phyloP scores from a whole-genome alignment of 2,797 vertebrate genomes.

The Rachycentron canadum region DNA sequence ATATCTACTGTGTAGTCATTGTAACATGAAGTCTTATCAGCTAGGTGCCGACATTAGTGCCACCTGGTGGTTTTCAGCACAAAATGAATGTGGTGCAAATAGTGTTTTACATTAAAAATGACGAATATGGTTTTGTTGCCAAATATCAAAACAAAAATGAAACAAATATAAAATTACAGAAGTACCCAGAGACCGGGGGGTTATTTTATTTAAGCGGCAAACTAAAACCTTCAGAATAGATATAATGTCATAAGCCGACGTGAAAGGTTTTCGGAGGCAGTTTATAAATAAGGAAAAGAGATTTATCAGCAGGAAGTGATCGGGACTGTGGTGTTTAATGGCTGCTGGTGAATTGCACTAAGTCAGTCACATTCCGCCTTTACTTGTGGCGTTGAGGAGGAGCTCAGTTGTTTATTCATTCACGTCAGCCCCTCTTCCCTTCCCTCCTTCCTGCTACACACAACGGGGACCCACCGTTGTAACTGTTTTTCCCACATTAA shows the following conservation, averaged over 20 bases:
- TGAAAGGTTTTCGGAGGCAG: background rate
- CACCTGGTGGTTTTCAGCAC: slow-evolving; percentile 57
- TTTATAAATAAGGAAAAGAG: background rate
- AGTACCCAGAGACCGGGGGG: too few relatives aligned
- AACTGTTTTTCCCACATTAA: slow-evolving; percentile 67
- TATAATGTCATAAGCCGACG: background rate
- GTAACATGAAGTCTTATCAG: too few relatives aligned
- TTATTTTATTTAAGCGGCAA: too few relatives aligned
- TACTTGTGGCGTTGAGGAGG: slow-evolving; percentile 82
- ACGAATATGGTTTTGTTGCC: background rate
- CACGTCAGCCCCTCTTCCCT: slow-evolving; percentile 86
- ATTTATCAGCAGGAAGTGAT: too few relatives aligned
- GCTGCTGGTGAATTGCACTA: slow-evolving; percentile 20
- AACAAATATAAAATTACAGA: rapidly evolving
- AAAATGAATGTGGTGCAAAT: background rate
- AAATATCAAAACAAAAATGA: background rate
- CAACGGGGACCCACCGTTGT: slow-evolving; percentile 79
- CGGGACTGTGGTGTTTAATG: background rate
- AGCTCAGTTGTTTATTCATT: slow-evolving; percentile 87
- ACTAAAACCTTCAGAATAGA: background rate
- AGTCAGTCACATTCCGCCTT: slow-evolving; percentile 65
- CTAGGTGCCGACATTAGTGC: slow-evolving; percentile 10
- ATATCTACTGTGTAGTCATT: too few relatives aligned
- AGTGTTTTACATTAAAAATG: slow-evolving; percentile 25
- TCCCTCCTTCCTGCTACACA: slow-evolving; percentile 86